Evolutionary conservation across 1,140 invertebrate species (phyloP).

Genomic region (Hestina assimilis): DNA sequence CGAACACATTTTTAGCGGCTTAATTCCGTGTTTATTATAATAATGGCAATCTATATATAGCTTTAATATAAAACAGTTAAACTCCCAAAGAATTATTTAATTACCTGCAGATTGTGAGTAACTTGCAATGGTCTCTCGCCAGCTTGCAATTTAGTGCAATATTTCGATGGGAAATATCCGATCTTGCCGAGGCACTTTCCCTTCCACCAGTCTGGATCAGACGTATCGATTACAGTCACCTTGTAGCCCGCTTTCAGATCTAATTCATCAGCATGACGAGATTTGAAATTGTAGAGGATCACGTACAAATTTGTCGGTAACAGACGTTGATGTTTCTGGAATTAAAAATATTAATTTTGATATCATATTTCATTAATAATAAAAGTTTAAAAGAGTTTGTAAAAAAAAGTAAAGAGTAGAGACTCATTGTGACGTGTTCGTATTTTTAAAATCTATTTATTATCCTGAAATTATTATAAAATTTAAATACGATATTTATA

Average conservation of each 20-base stretch:
- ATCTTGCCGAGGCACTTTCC: constrained; percentile 94
- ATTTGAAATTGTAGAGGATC: constrained; percentile 96
- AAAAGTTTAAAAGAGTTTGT: too few species aligned
- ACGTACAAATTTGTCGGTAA: constrained; percentile 95
- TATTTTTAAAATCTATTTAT: too few species aligned
- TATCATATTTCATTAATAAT: too few species aligned
- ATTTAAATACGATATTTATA: too few species aligned
- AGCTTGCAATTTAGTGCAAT: constrained; percentile 92
- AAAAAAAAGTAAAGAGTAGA: too few species aligned
- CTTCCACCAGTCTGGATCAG: constrained; percentile 98
- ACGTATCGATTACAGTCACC: constrained; percentile 95
- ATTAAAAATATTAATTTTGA: constrained; percentile 2
- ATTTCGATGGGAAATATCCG: constrained; percentile 97
- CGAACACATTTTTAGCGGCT: too few species aligned
- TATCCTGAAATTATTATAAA: too few species aligned
- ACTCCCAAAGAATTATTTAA: too few species aligned
- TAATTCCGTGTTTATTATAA: too few species aligned
- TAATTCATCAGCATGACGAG: constrained; percentile 94
- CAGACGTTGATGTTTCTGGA: constrained; percentile 89
- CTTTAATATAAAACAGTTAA: too few species aligned
- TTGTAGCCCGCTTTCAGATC: constrained; percentile 97
- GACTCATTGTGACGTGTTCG: too few species aligned
- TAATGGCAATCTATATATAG: too few species aligned
- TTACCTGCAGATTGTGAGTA: constrained; percentile 82
- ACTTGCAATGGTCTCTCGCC: constrained; percentile 94